Conservation (phyloP, 2,888 invertebrate genomes). For the Phengaris alcon region DNA sequence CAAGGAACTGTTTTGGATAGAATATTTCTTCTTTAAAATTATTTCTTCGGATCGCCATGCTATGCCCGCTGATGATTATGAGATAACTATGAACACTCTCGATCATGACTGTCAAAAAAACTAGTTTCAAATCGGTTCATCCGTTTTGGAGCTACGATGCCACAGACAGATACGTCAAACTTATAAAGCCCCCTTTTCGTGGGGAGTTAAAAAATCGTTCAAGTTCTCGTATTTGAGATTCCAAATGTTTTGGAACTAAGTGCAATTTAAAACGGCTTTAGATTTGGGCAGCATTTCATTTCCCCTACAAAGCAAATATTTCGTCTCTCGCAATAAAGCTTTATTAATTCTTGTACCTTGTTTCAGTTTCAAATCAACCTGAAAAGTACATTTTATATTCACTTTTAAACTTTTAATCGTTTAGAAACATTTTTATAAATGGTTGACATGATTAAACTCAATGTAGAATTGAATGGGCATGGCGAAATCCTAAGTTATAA, state of each 20-base stretch:
- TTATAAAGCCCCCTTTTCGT: neutral
- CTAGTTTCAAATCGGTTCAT: no score
- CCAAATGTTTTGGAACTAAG: neutral
- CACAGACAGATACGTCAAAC: neutral
- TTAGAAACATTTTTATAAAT: neutral
- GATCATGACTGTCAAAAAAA: no score
- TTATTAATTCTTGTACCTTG: neutral
- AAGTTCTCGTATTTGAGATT: neutral
- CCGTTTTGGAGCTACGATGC: neutral
- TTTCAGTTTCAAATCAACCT: slow-evolving; percentile 2
- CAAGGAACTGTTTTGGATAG: no score
- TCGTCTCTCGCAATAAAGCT: neutral
- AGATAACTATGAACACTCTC: no score
- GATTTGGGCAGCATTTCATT: slow-evolving; percentile 1
- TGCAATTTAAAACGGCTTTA: neutral
- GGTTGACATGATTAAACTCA: no score
- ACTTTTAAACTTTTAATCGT: neutral
- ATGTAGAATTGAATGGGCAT: no score
- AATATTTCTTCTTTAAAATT: no score
- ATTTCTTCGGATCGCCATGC: no score
- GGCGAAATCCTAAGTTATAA: no score
- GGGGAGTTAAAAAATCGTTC: neutral
- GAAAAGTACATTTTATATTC: neutral
- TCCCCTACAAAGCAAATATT: neutral
- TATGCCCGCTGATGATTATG: no score